Percentiles rank a stretch among this genome's conserved stretches.
These are phyloP conservation scores for Raphicerus campestris DNA, from an alignment of 2,113 vertebrate genomes.

Conservation along the genomic window DNA sequence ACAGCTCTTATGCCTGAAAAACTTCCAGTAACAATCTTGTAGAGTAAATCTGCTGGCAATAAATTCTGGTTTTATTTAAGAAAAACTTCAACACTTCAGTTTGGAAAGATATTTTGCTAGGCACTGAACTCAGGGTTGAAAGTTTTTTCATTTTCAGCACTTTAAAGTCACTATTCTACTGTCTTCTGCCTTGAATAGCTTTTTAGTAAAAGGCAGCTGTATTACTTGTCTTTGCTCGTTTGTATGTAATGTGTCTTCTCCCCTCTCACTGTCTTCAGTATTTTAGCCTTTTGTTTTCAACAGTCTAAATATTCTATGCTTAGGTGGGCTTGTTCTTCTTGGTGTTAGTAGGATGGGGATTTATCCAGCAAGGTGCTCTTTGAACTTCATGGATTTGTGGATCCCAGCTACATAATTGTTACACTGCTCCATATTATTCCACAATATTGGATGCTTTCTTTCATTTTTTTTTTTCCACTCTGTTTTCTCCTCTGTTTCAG, in stretches of 20 bases:
- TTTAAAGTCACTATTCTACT: neutral
- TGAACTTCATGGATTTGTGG: neutral
- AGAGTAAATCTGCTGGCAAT: neutral
- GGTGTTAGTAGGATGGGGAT: neutral
- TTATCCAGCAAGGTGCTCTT: neutral
- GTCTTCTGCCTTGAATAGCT: neutral
- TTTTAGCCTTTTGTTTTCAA: neutral
- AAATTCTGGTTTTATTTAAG: neutral
- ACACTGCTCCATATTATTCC: neutral
- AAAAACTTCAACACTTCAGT: neutral
- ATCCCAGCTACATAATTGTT: neutral
- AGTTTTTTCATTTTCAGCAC: neutral
- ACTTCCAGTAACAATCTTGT: neutral
- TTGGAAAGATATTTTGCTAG: neutral
- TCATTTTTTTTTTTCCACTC: neutral
- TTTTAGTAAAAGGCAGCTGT: neutral
- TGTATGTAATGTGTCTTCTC: neutral
- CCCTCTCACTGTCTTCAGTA: no score
- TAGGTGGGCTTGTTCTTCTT: neutral
- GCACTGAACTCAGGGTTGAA: neutral
- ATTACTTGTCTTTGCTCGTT: neutral
- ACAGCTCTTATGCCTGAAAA: neutral
- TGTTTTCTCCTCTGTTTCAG: neutral
- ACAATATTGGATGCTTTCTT: neutral
- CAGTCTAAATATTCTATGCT: neutral